A percentile compares a stretch with the other conserved stretches of the same genome.
Evolutionary conservation across 2,797 vertebrate genomes (phyloP).

Genomic region (Sebastes trivittatus): DNA sequence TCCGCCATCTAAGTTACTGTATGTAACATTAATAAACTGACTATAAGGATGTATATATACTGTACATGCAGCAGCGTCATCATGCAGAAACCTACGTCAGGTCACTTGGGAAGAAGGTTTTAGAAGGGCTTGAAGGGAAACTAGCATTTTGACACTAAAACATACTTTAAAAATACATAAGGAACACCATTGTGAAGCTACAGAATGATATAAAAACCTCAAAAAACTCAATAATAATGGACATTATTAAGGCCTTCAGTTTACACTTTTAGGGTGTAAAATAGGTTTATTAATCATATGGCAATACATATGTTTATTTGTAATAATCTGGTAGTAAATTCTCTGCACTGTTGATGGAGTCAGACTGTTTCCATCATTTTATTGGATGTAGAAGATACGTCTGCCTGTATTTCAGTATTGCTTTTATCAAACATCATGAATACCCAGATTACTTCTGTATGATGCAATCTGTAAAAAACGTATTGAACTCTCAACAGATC

Average conservation of each 20-base stretch:
- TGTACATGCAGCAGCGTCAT: too few species aligned
- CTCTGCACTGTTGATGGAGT: background rate
- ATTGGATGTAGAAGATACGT: background rate
- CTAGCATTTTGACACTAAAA: too few species aligned
- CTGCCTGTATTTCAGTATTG: background rate
- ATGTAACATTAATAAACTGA: background rate
- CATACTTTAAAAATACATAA: too few species aligned
- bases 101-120: too few species aligned
- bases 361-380: background rate
- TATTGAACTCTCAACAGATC: background rate
- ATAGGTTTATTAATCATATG: background rate
- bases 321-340: background rate
- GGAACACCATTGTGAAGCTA: too few species aligned
- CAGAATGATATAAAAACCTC: too few species aligned
- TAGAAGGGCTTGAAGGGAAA: too few species aligned
- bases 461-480: background rate
- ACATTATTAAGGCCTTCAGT: background rate
- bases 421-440: background rate
- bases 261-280: background rate
- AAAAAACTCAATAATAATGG: too few species aligned
- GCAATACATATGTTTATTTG: background rate
- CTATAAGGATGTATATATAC: too few species aligned
- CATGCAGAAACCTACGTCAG: too few species aligned
- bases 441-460: background rate
- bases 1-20: too few species aligned